phyloP scores from a whole-genome alignment of 2,113 vertebrate species.

The Podilymbus podiceps region DNA sequence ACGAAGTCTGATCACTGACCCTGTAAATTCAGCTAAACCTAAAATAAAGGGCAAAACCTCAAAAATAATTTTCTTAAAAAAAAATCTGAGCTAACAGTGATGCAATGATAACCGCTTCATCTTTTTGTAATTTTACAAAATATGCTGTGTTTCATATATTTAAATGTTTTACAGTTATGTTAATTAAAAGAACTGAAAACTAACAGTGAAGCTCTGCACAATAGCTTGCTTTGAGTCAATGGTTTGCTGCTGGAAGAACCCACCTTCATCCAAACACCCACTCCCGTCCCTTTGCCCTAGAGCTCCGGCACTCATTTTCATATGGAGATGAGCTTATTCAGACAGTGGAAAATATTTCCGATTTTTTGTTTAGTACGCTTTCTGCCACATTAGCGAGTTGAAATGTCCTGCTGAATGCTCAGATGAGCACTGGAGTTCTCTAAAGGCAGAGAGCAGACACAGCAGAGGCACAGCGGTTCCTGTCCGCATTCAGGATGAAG shows the following conservation, averaged over 20 bases:
- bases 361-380: background rate
- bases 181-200: background rate
- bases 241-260: background rate
- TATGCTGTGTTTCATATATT: background rate
- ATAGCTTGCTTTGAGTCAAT: background rate
- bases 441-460: background rate
- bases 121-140: background rate
- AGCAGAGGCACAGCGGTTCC: background rate
- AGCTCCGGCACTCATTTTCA: background rate
- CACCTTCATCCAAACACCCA: background rate
- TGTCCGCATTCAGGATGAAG: background rate
- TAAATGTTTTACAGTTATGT: background rate
- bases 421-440: background rate
- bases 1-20: background rate
- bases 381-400: background rate
- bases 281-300: accelerated
- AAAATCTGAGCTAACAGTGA: background rate
- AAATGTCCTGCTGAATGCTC: background rate
- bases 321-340: background rate
- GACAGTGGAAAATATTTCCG: background rate
- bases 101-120: background rate
- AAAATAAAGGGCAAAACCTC: background rate
- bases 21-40: background rate
- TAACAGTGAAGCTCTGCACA: background rate
- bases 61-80: background rate